Conservation (phyloP, 1,140 invertebrate genomes). For the Radopholus similis region DNA sequence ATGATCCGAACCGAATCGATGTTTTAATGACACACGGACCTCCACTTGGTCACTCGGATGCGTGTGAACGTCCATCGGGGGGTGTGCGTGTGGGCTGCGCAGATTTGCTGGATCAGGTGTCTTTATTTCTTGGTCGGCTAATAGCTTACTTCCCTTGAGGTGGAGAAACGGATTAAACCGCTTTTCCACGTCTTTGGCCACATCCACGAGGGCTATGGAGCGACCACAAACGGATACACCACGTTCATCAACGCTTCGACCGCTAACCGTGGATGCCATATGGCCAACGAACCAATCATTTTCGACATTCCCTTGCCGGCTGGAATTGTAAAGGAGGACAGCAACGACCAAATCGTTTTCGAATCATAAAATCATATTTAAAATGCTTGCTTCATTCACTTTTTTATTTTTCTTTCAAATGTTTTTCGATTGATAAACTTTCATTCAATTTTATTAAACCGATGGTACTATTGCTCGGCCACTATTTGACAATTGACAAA, state of each 20-base stretch:
- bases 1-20: constrained; percentile 63
- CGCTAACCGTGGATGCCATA: too few relatives aligned
- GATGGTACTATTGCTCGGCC: too few relatives aligned
- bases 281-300: constrained; percentile 22
- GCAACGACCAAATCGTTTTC: too few relatives aligned
- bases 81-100: constrained; percentile 12
- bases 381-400: too few relatives aligned
- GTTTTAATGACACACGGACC: constrained; percentile 73
- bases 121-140: too few relatives aligned
- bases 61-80: background rate
- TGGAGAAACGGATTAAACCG: too few relatives aligned
- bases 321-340: constrained; percentile 19
- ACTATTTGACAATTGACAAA: too few relatives aligned
- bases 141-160: too few relatives aligned
- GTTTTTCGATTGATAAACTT: too few relatives aligned
- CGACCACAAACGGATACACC: constrained; percentile 37
- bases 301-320: constrained; percentile 39
- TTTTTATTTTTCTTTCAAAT: too few relatives aligned
- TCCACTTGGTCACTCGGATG: constrained; percentile 65
- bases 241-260: constrained; percentile 42
- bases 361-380: too few relatives aligned
- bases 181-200: constrained; percentile 63
- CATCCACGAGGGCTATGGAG: constrained; percentile 36
- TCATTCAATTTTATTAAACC: too few relatives aligned
- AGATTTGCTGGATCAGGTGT: constrained; percentile 39